These are phyloP conservation scores for Hiodon alosoides DNA, from an alignment of 2,113 vertebrate genomes.

Conservation along the genomic window DNA sequence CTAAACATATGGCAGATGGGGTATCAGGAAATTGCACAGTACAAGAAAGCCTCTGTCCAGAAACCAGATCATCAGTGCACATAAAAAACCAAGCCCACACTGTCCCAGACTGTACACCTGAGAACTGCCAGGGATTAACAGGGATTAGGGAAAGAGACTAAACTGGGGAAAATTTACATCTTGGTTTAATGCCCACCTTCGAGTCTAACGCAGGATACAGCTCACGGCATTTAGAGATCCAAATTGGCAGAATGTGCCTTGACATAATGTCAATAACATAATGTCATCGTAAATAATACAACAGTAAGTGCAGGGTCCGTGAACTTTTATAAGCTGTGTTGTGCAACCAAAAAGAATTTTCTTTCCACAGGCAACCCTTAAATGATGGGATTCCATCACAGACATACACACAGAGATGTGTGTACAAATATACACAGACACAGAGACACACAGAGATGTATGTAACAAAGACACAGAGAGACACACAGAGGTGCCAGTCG, in stretches of 20 bases:
- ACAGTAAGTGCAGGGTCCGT: too few relatives aligned
- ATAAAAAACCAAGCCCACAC: background rate
- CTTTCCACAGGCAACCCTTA: background rate
- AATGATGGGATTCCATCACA: background rate
- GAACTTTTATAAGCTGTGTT: too few relatives aligned
- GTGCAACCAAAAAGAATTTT: too few relatives aligned
- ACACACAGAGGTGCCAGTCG: background rate
- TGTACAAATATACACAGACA: background rate
- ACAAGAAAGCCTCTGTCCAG: conserved; percentile 14
- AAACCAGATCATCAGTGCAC: conserved; percentile 1
- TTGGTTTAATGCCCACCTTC: conserved; percentile 3
- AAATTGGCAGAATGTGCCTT: background rate
- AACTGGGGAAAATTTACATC: background rate
- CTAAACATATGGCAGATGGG: conserved; percentile 17
- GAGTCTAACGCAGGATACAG: background rate
- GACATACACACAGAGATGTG: background rate
- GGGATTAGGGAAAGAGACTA: background rate
- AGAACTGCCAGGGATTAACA: conserved; percentile 1
- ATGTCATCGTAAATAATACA: background rate
- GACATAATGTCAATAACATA: background rate
- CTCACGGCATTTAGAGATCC: background rate
- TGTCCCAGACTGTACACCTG: conserved; percentile 4
- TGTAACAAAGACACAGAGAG: background rate
- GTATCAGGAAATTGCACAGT: conserved; percentile 17
- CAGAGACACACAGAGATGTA: background rate